Evolutionary conservation across 2,888 invertebrate species (phyloP).

Genomic region (Hypena proboscidalis): DNA sequence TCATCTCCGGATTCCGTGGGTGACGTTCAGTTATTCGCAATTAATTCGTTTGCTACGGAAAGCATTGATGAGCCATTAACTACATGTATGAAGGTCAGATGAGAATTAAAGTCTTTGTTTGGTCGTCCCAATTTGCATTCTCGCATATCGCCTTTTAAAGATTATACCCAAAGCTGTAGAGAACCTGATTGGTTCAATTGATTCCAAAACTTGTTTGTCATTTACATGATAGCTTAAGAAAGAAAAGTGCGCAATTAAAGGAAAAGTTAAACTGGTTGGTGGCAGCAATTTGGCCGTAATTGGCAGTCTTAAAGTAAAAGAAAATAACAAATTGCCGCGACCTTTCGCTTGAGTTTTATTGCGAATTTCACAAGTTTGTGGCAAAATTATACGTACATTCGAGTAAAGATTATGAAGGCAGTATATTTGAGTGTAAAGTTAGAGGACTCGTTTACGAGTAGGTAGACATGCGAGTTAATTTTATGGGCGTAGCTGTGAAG

Average conservation of each 20-base stretch:
- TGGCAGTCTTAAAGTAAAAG: constrained; percentile 25
- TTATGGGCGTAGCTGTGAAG: constrained; percentile 31
- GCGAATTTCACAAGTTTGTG: constrained; percentile 22
- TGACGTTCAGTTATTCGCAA: constrained; percentile 31
- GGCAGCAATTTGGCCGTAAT: constrained; percentile 30
- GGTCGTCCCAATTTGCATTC: constrained; percentile 33
- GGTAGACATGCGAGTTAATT: constrained; percentile 27
- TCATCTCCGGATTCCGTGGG: constrained; percentile 35
- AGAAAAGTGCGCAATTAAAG: constrained; percentile 23
- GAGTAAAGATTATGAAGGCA: not conserved
- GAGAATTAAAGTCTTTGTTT: constrained; percentile 39
- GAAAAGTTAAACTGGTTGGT: constrained; percentile 26
- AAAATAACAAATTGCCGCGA: constrained; percentile 23
- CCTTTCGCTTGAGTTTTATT: constrained; percentile 24
- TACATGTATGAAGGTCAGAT: constrained; percentile 27
- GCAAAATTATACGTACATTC: not conserved
- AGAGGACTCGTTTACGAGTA: constrained; percentile 14
- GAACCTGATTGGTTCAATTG: no score
- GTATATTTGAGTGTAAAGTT: no score
- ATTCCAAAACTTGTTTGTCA: no score
- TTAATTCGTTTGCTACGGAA: constrained; percentile 28
- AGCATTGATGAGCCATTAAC: constrained; percentile 35
- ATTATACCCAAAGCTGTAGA: no score
- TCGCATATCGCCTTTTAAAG: constrained; percentile 21
- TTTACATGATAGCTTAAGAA: no score